Base-by-base conservation (phyloP, 1,140 invertebrate species). In the Ptiloglossa arizonensis region DNA sequence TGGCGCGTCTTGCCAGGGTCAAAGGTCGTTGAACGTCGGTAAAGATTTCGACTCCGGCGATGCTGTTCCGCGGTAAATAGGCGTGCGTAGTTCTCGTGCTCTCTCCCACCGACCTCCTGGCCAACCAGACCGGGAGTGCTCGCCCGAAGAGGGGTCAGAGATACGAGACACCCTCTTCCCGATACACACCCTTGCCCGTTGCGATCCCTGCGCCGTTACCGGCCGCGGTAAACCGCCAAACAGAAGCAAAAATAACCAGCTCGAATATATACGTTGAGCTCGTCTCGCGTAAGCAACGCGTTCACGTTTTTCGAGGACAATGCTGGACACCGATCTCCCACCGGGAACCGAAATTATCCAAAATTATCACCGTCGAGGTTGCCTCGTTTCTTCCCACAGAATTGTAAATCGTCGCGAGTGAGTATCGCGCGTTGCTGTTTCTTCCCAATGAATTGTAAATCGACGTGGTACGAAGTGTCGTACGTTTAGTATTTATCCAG, bases 21-120 rank as follows among this genome's bases (percentile, higher is more conserved):
- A 90, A 87, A 88, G 90, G 89, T 91, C 90, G 88, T 87, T 90
- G 90, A 90, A 91, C 90, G 90, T 81, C 82, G 83, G 82, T 88
- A 89, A 91, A 91, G 90, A 91, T 90, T 89, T 91, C 81, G 83
- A 89, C 86, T 88, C 89, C 62, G 68, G 77, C 72, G 75, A 82
- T 83, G 86, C 85, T 86, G 85, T 85, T 85, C 81, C 83, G 86
- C 86, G 83, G 86, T 87, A 88, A 89, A 90, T 89, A 86, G 81
- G 66, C 46, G 68, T 78, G 72, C 52, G 64, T 74, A 69, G 38
- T n/a, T 44, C 24, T 35, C 69, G 17, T 15, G 24, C 54, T 46
- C 48, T 69, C 50, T 50, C 52, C 60, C 64, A 66, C 46, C 72
- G 66, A 44, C 29, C 41, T 35, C 22, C 62, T 60, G 48, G 60